A percentile compares a stretch with the other conserved stretches of the same genome.
Evolutionary conservation across 1,140 invertebrate species (phyloP).

Genomic region (Aphidius gifuensis): DNA sequence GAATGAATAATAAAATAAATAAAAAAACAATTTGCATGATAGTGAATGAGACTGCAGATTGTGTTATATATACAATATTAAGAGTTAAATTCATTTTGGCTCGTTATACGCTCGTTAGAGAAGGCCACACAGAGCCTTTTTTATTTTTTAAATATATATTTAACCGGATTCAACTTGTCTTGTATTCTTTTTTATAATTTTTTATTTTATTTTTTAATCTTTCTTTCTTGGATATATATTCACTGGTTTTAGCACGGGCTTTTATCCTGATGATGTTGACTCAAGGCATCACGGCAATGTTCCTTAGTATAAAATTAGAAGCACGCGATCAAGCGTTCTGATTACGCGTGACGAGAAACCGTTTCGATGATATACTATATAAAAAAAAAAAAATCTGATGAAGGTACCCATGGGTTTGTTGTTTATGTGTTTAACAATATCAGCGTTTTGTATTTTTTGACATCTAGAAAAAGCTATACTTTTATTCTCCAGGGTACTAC

Average conservation of each 20-base stretch:
- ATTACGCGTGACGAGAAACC: conserved; percentile 35
- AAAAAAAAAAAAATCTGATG: neutral
- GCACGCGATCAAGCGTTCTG: conserved; percentile 41
- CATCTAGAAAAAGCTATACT: too few species aligned
- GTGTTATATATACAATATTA: too few species aligned
- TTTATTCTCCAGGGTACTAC: too few species aligned
- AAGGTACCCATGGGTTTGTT: neutral
- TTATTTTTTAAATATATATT: neutral
- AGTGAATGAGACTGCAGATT: too few species aligned
- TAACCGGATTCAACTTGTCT: neutral
- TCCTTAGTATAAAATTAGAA: conserved; percentile 37
- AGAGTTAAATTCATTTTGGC: neutral
- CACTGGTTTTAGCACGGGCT: neutral
- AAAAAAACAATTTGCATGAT: too few species aligned
- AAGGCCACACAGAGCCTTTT: neutral
- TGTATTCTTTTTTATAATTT: neutral
- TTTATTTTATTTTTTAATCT: neutral
- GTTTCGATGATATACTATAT: neutral
- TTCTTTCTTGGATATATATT: neutral
- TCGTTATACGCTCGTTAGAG: conserved; percentile 19
- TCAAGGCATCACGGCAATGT: conserved; percentile 23
- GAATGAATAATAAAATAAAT: too few species aligned
- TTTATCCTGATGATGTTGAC: conserved; percentile 7
- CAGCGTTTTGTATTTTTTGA: too few species aligned
- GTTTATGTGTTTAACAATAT: too few species aligned